Base-by-base conservation (phyloP, 2,888 invertebrate genomes). In the Patella ulyssiponensis region DNA sequence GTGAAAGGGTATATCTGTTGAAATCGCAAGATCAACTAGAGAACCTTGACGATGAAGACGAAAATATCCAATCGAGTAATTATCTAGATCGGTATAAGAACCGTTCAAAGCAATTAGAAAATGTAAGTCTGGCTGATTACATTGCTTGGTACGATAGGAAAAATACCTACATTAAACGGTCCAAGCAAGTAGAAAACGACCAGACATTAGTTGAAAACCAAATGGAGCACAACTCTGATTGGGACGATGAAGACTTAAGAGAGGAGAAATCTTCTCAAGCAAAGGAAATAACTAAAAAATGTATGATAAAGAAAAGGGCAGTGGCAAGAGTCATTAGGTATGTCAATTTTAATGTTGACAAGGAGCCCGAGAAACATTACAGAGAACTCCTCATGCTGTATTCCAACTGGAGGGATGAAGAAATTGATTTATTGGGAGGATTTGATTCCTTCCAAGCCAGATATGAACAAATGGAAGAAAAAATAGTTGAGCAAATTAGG, bases 381-480 rank as follows among this genome's bases (percentile, higher is more conserved):
- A 79, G 89, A 69, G 86, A 88, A 71, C 77, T 84, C 12, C 64
- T 87, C 0, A 86, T 90, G 79, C 76, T 17, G 78, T 1, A 85
- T 88, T 7, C 44, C 44, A 44, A 9, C 9, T 90, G 89, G 89
- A 76, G 87, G 72, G 71, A 88, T 75, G 88, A 89, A 81, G 52
- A 84, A 51, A 33, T 44, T n/a, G 79, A 77, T 14, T 69, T 82
- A 23, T 52, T 56, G n/a, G 73, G n/a, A 54, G 58, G 73, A 9
- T 44, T 44, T 44, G 44, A 44, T 9, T 9, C 7, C 44, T 44
- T 5, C 1, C 5, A 4, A 44, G 7, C 0, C 3, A 44, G 9
- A 71, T 53, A 80, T 52, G 51, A 52, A 70, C 51, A 58, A 75
- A 58, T 69, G 11, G 70, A 3, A 3, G 56, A n/a, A 3, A 0